phyloP scores from a whole-genome alignment of 2,113 vertebrate genomes.

The Macroglossus sobrinus region DNA sequence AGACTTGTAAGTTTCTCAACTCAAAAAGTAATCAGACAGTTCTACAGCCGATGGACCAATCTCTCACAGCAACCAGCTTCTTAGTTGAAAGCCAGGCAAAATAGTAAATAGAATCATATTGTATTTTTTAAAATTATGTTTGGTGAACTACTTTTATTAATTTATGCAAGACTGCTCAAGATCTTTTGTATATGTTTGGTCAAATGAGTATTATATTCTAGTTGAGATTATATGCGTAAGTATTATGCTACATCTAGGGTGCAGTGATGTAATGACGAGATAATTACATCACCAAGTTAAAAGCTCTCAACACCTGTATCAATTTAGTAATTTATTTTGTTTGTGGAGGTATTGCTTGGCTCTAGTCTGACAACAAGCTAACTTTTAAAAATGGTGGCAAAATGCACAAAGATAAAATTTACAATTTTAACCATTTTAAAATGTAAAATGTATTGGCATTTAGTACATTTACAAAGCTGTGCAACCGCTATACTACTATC shows the following conservation, averaged over 20 bases:
- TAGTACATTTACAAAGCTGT: background rate
- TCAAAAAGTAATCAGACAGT: background rate
- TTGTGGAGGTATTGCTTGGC: background rate
- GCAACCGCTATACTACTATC: too few relatives aligned
- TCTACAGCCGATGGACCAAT: background rate
- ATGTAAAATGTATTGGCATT: background rate
- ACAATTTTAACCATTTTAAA: background rate
- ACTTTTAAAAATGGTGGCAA: background rate
- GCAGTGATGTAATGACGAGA: background rate
- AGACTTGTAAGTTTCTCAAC: background rate
- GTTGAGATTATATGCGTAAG: background rate
- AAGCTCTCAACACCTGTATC: background rate
- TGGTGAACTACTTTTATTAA: background rate
- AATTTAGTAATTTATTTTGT: background rate
- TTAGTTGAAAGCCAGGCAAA: background rate
- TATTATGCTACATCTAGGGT: background rate
- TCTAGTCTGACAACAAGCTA: background rate
- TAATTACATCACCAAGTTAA: background rate
- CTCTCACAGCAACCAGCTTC: background rate
- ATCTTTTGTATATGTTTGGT: background rate
- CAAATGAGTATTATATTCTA: background rate
- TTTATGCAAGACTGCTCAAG: background rate
- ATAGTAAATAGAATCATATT: background rate
- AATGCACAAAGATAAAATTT: background rate
- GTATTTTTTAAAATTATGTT: background rate